A percentile compares a stretch with the other conserved stretches of the same genome.
phyloP scores from a whole-genome alignment of 2,113 vertebrate species.

The Chloropsis cyanopogon region DNA sequence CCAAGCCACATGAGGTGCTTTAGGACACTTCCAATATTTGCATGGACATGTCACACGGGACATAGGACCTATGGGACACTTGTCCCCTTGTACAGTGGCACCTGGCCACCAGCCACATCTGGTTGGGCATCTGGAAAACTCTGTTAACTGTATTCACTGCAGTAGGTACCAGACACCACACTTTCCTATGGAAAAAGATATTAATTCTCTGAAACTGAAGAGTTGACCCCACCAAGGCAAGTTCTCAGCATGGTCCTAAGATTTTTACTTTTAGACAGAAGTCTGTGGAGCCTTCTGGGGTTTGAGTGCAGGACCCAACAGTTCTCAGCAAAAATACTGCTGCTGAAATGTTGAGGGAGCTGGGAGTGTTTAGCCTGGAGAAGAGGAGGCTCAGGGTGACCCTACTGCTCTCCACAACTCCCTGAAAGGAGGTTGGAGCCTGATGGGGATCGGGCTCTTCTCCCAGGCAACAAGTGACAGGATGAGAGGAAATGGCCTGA shows the following conservation, averaged over 20 bases:
- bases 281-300: neutral
- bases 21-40: neutral
- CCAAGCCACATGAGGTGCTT: neutral
- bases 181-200: neutral
- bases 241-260: neutral
- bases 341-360: neutral
- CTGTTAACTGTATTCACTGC: neutral
- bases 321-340: neutral
- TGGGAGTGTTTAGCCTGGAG: neutral
- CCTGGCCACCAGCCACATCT: neutral
- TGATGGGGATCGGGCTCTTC: accelerated
- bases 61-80: neutral
- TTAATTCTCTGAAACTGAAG: neutral
- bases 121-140: neutral
- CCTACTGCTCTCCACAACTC: neutral
- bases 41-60: neutral
- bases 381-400: neutral
- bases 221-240: neutral
- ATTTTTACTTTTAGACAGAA: neutral
- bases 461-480: neutral
- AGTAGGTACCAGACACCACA: neutral
- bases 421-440: neutral
- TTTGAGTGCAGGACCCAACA: neutral
- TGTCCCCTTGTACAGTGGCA: neutral
- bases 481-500: neutral